Conservation (phyloP, 1,140 invertebrate genomes). For the Polypedilum vanderplanki region DNA sequence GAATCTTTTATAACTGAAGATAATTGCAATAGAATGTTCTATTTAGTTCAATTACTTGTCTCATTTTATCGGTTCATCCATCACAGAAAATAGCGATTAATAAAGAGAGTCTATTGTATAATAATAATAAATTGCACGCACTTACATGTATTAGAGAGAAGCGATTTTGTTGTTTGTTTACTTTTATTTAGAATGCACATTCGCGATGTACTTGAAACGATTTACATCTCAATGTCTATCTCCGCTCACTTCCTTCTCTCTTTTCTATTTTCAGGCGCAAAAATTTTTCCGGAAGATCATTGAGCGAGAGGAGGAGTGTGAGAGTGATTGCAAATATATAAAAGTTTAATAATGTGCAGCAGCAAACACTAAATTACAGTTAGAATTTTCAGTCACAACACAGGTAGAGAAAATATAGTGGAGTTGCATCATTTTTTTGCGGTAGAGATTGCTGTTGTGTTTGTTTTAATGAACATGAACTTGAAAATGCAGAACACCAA, state of each 20-base stretch:
- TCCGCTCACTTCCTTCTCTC: background rate
- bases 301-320: background rate
- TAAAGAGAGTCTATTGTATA: background rate
- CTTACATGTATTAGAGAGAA: too few species aligned
- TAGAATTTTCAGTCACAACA: slow-evolving; percentile 5
- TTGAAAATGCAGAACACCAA: background rate
- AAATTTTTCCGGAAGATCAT: slow-evolving; percentile 9
- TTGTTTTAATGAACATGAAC: slow-evolving; percentile 5
- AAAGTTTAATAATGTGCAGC: background rate
- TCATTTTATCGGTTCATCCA: background rate
- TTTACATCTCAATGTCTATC: slow-evolving; percentile 11
- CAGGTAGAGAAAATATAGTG: background rate
- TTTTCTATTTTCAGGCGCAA: slow-evolving; percentile 18
- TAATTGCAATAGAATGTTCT: slow-evolving; percentile 12
- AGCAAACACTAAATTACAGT: background rate
- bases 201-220: slow-evolving; percentile 6
- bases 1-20: slow-evolving; percentile 13
- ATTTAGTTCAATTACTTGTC: background rate
- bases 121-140: background rate
- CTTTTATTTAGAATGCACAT: background rate
- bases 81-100: background rate
- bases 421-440: background rate
- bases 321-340: background rate
- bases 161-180: background rate
- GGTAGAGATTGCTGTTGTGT: background rate